A percentile compares a stretch with the other conserved stretches of the same genome.
phyloP scores from a whole-genome alignment of 2,113 vertebrate species.

The Stigmatopora nigra region DNA sequence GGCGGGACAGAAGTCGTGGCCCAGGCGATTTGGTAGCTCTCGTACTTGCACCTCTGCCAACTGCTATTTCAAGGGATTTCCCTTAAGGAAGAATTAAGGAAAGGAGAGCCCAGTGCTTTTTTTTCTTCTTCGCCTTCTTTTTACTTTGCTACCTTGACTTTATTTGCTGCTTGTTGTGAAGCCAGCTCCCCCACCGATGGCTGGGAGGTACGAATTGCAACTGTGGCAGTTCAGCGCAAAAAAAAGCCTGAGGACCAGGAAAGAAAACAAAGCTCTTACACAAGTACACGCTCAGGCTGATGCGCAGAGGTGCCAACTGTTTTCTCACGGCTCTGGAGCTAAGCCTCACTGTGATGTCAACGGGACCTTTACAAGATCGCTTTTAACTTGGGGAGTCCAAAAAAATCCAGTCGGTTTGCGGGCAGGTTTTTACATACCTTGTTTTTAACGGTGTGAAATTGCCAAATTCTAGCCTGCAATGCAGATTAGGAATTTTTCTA shows the following conservation, averaged over 20 bases:
- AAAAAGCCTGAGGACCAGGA: constrained; percentile 43
- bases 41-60: constrained; percentile 63
- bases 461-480: not conserved
- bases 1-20: constrained; percentile 22
- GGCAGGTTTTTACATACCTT: too few relatives aligned
- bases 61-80: constrained; percentile 72
- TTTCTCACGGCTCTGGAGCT: not conserved
- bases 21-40: constrained; percentile 65
- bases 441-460: not conserved
- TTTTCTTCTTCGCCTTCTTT: constrained; percentile 20
- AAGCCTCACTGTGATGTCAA: not conserved
- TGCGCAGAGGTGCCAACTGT: constrained; percentile 35
- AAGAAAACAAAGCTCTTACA: constrained; percentile 67
- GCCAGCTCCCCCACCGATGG: constrained; percentile 32
- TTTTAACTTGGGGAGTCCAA: not conserved
- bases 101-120: constrained; percentile 45
- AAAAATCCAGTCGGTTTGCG: too few relatives aligned
- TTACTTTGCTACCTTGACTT: constrained; percentile 37
- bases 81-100: constrained; percentile 73
- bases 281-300: constrained; percentile 68
- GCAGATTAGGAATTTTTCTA: not conserved
- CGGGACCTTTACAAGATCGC: not conserved
- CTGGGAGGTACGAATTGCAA: constrained; percentile 46
- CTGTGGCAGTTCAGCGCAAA: constrained; percentile 35
- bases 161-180: constrained; percentile 47